These are phyloP conservation scores for Hoplostethus atlanticus DNA, from an alignment of 2,797 vertebrate species.

Conservation along the genomic window DNA sequence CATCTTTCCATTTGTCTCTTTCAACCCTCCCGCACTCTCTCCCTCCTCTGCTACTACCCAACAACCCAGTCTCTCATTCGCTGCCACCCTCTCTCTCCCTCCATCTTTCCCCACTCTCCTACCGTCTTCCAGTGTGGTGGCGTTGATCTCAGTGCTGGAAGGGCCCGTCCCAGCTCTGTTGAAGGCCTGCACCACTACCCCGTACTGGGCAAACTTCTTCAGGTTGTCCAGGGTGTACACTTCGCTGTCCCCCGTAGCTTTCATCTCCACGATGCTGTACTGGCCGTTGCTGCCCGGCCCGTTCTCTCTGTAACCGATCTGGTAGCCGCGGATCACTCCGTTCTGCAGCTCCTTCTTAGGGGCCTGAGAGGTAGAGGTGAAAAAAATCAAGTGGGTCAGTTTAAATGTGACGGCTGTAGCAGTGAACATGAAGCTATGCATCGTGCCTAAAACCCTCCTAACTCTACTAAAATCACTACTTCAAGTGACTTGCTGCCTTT, in stretches of 20 bases:
- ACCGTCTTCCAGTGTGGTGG: slow-evolving; percentile 97
- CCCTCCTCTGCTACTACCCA: background rate
- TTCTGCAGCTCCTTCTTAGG: slow-evolving; percentile 98
- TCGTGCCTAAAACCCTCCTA: background rate
- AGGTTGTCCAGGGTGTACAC: slow-evolving; percentile 98
- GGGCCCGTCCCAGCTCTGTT: slow-evolving; percentile 96
- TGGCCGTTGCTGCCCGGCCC: slow-evolving; percentile 97
- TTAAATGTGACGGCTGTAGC: background rate
- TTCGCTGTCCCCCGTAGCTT: slow-evolving; percentile 96
- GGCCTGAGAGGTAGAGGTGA: slow-evolving; percentile 80
- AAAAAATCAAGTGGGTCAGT: too few relatives aligned
- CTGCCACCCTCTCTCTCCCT: background rate
- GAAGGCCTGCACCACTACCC: slow-evolving; percentile 98
- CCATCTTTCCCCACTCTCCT: slow-evolving; percentile 40
- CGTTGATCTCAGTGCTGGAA: slow-evolving; percentile 98
- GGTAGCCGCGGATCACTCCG: slow-evolving; percentile 96
- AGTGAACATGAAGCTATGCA: background rate
- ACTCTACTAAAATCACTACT: background rate
- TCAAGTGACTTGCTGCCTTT: too few relatives aligned
- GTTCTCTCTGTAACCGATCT: slow-evolving; percentile 97
- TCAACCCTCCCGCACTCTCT: background rate
- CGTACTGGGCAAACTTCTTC: slow-evolving; percentile 98
- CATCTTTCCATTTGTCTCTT: slow-evolving; percentile 3
- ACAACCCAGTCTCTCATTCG: background rate
- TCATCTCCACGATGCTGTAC: slow-evolving; percentile 99